These are phyloP conservation scores for Meghimatium bilineatum DNA, from an alignment of 2,888 invertebrate species.

Conservation along the genomic window DNA sequence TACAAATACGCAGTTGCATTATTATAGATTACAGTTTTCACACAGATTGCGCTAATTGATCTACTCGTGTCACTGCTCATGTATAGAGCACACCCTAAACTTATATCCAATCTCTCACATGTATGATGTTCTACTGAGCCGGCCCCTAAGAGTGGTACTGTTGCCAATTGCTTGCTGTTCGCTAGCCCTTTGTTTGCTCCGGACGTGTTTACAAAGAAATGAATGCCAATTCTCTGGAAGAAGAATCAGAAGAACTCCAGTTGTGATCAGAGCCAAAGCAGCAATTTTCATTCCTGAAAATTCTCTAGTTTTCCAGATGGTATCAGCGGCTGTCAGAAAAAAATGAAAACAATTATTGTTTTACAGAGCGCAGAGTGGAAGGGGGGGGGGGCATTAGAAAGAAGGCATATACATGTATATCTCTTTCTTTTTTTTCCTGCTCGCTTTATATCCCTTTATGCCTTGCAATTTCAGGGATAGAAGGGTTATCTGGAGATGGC, in stretches of 20 bases:
- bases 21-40: no score
- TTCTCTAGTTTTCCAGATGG: conserved; percentile 80
- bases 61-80: no score
- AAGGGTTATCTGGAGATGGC: no score
- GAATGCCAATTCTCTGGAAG: conserved; percentile 94
- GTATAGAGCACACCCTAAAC: no score
- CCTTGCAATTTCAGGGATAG: no score
- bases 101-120: conserved; percentile 33
- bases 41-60: no score
- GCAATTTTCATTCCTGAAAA: conserved; percentile 96
- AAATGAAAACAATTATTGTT: not conserved
- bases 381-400: no score
- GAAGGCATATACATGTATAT: no score
- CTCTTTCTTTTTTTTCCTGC: no score
- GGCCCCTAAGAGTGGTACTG: conserved; percentile 45
- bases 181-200: conserved; percentile 33
- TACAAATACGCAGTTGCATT: no score
- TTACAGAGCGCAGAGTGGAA: no score
- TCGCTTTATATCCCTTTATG: no score
- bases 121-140: conserved; percentile 51
- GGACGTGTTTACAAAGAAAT: conserved; percentile 47
- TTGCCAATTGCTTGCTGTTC: conserved; percentile 36
- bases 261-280: conserved; percentile 92
- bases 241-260: conserved; percentile 94
- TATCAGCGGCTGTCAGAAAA: conserved; percentile 54